Conservation (phyloP, 2,113 vertebrate species). For the Melospiza melodia region DNA sequence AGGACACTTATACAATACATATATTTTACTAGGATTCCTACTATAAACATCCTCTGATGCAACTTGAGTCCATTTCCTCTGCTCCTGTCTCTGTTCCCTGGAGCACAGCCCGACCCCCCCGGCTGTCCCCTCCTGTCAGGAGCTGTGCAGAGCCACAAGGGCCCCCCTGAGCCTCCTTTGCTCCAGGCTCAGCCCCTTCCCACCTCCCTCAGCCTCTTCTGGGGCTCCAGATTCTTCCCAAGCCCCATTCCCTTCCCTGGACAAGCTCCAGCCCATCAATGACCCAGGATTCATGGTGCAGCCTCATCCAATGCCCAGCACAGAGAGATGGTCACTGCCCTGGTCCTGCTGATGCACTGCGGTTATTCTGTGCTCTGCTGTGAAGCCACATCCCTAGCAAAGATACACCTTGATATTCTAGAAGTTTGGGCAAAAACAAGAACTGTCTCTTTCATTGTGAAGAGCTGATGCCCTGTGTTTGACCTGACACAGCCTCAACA, state of each 20-base stretch:
- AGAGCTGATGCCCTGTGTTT: background rate
- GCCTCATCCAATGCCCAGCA: fast-evolving
- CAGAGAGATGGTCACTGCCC: background rate
- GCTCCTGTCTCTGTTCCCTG: background rate
- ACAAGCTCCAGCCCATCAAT: fast-evolving
- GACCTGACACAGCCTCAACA: background rate
- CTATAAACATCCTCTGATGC: background rate
- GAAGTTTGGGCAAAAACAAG: background rate
- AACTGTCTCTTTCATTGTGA: background rate
- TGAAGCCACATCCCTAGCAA: background rate
- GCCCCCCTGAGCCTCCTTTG: background rate
- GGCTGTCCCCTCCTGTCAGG: background rate
- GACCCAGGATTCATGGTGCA: background rate
- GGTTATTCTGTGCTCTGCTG: background rate
- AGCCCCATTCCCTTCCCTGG: background rate
- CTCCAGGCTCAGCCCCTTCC: background rate
- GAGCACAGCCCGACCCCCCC: fast-evolving
- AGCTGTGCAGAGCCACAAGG: background rate
- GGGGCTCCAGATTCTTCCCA: fast-evolving
- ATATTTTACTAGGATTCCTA: too few relatives aligned
- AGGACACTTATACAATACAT: too few relatives aligned
- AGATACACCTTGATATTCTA: background rate
- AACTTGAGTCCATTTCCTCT: fast-evolving
- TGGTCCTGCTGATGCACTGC: fast-evolving
- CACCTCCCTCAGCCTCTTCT: fast-evolving